Conservation (phyloP, 2,888 invertebrate species). For the Idaea aversata region DNA sequence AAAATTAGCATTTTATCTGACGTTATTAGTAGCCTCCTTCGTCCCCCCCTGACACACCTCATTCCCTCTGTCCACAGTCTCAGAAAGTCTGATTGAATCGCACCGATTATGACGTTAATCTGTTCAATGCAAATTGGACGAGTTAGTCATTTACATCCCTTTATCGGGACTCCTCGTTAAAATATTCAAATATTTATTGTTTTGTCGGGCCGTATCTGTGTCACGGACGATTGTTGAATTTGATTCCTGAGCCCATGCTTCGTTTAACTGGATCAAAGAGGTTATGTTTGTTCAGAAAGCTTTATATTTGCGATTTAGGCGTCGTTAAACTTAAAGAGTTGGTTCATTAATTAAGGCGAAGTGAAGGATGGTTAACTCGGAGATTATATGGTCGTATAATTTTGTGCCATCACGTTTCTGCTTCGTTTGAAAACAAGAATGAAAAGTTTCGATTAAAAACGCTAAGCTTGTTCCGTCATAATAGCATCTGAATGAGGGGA, state of each 20-base stretch:
- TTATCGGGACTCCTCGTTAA: conserved; percentile 70
- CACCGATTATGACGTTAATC: conserved; percentile 79
- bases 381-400: not conserved
- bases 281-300: conserved; percentile 6
- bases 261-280: conserved; percentile 25
- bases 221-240: conserved; percentile 32
- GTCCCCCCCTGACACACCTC: conserved; percentile 31
- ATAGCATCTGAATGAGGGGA: not conserved
- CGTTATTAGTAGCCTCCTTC: conserved; percentile 64
- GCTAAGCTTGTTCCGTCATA: not conserved
- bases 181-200: conserved; percentile 75
- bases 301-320: conserved; percentile 16
- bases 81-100: conserved; percentile 76
- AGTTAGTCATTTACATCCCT: conserved; percentile 77
- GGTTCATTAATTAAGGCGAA: not conserved
- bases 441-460: not conserved
- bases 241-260: conserved; percentile 29
- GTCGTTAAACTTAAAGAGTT: not conserved
- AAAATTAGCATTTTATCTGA: conserved; percentile 79
- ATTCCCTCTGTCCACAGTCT: conserved; percentile 58
- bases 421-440: not conserved
- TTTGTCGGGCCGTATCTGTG: conserved; percentile 39
- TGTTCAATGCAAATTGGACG: conserved; percentile 79
- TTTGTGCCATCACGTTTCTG: not conserved
- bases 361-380: not conserved